Percentiles rank a stretch among this genome's conserved stretches.
Conservation (phyloP, 2,797 vertebrate genomes). For the Poeciliopsis gracilis region DNA sequence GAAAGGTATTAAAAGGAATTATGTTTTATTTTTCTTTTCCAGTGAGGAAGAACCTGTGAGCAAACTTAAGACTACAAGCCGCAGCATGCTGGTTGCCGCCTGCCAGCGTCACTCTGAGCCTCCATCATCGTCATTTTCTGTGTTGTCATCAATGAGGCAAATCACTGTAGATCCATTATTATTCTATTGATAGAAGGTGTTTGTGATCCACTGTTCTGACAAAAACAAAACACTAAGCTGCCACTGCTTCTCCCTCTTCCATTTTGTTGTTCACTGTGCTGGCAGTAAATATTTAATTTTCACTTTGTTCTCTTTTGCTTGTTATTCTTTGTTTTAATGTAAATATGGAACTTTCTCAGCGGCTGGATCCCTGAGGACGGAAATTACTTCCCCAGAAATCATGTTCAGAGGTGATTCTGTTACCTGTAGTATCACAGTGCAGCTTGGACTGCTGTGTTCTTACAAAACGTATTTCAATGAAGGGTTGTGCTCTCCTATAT, state of each 20-base stretch:
- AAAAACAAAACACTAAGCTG: conserved; percentile 25
- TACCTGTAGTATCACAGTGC: conserved; percentile 14
- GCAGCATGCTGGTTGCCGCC: neutral
- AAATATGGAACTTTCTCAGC: conserved; percentile 37
- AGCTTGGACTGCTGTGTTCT: conserved; percentile 1
- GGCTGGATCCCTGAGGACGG: conserved; percentile 60
- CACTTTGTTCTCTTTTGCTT: neutral
- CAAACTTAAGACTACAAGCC: conserved; percentile 11
- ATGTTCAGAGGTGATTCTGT: neutral
- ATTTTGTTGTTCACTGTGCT: conserved; percentile 34
- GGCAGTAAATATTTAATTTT: conserved; percentile 31
- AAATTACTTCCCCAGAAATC: neutral
- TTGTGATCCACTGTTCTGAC: conserved; percentile 9
- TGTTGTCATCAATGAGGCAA: conserved; percentile 25
- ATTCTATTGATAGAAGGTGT: neutral
- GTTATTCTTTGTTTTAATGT: conserved; percentile 5
- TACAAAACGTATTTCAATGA: neutral
- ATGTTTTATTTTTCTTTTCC: conserved; percentile 15
- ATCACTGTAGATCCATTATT: conserved; percentile 21
- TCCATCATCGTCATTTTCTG: neutral
- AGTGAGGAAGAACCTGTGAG: conserved; percentile 51
- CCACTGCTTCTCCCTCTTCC: conserved; percentile 23
- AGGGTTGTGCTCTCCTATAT: neutral
- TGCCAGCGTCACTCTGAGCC: conserved; percentile 13
- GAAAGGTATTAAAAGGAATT: neutral